Percentiles rank a stretch among this genome's conserved stretches.
Conservation (phyloP, 1,140 invertebrate genomes). For the Drosophila nasuta region DNA sequence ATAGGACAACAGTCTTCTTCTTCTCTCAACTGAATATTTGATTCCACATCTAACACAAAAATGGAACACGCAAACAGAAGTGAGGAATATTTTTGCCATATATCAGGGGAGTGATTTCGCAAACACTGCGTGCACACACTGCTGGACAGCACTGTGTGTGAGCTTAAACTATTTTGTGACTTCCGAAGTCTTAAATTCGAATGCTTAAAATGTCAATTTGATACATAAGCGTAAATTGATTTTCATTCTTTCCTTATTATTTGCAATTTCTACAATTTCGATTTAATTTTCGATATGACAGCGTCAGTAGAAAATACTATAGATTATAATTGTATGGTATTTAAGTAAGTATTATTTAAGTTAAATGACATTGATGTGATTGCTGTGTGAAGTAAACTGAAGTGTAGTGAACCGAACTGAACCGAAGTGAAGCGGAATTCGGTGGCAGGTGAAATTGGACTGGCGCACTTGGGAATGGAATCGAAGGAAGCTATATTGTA, state of each 20-base stretch:
- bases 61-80: background rate
- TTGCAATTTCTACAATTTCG: background rate
- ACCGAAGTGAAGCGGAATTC: background rate
- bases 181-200: background rate
- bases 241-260: background rate
- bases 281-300: background rate
- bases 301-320: constrained; percentile 5
- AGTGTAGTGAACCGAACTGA: constrained; percentile 3
- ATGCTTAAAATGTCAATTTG: background rate
- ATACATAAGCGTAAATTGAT: constrained; percentile 15
- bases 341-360: constrained; percentile 30
- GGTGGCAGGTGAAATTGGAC: constrained; percentile 27
- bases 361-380: constrained; percentile 16
- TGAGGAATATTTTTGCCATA: background rate
- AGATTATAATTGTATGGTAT: constrained; percentile 34
- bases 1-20: no score
- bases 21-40: constrained; percentile 20
- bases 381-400: background rate
- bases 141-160: background rate
- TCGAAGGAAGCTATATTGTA: constrained; percentile 4
- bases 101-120: background rate
- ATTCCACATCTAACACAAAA: constrained; percentile 2
- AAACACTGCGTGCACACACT: constrained; percentile 2
- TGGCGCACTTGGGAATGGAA: constrained; percentile 15
- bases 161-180: background rate